Conservation (phyloP, 2,797 vertebrate genomes). For the Hylomyscus alleni region DNA sequence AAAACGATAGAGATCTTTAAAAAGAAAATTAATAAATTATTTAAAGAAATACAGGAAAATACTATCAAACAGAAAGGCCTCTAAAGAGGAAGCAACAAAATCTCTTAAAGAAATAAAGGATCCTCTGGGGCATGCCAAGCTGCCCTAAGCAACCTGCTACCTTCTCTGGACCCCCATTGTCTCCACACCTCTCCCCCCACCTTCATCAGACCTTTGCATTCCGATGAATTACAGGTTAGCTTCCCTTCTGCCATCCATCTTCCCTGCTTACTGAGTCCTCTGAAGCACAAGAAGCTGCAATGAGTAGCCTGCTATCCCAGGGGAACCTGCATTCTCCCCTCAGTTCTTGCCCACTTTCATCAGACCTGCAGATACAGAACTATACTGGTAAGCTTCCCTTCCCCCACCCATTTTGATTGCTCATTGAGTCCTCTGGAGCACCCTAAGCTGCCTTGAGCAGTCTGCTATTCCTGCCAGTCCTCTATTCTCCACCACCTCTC, state of each 20-base stretch:
- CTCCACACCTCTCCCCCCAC: background rate
- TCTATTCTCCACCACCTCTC: background rate
- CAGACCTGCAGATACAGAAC: background rate
- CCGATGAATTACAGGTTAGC: background rate
- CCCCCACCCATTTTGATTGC: background rate
- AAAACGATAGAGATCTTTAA: too few species aligned
- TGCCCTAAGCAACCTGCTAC: too few species aligned
- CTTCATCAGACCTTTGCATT: background rate
- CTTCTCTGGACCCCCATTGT: too few species aligned
- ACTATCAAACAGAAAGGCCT: too few species aligned
- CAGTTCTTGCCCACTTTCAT: background rate
- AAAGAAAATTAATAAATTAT: too few species aligned
- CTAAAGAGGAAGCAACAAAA: too few species aligned
- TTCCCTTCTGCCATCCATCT: background rate
- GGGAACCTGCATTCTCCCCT: background rate
- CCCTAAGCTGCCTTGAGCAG: background rate
- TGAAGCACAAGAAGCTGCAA: background rate
- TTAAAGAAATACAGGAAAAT: too few species aligned
- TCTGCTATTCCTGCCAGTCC: background rate
- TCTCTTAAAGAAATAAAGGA: too few species aligned
- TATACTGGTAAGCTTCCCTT: background rate
- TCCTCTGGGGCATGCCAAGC: too few species aligned
- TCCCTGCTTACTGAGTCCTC: background rate
- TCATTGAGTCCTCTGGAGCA: background rate
- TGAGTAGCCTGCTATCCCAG: background rate